Evolutionary conservation across 2,888 invertebrate species (phyloP).

Genomic region (Frankliniella fusca): DNA sequence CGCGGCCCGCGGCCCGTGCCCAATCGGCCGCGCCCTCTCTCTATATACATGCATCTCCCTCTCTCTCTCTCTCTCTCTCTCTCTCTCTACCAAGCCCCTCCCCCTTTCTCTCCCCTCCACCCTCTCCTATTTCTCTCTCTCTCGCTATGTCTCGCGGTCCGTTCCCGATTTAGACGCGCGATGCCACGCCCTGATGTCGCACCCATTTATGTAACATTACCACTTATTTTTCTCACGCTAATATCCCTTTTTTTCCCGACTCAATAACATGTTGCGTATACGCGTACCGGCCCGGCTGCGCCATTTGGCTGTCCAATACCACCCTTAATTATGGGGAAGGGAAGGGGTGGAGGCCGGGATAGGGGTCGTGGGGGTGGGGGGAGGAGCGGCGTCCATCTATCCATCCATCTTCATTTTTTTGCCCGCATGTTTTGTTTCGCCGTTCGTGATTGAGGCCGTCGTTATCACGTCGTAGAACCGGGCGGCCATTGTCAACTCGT

Average conservation of each 20-base stretch:
- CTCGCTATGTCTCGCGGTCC: background rate
- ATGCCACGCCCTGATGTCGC: too few species aligned
- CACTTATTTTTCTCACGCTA: too few species aligned
- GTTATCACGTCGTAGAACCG: background rate
- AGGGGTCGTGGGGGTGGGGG: background rate
- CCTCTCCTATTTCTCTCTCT: background rate
- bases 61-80: background rate
- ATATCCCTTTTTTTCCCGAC: background rate
- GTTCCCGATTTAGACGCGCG: too few species aligned
- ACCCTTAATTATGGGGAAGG: background rate
- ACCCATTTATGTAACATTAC: too few species aligned
- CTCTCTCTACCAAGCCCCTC: background rate
- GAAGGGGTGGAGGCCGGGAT: background rate
- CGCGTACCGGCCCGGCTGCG: background rate
- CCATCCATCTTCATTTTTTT: slow-evolving; percentile 6
- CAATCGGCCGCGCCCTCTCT: background rate
- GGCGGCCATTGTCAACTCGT: background rate
- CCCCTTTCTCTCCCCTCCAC: background rate
- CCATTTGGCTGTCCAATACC: background rate
- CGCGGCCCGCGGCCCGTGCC: too few species aligned
- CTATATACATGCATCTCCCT: background rate
- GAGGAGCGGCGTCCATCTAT: background rate
- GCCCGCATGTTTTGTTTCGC: background rate
- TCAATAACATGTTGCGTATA: background rate
- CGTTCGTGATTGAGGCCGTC: background rate